Percentiles rank a stretch among this genome's conserved stretches.
These are phyloP conservation scores for Melipona bicolor DNA, from an alignment of 2,888 invertebrate species.

Conservation along the genomic window DNA sequence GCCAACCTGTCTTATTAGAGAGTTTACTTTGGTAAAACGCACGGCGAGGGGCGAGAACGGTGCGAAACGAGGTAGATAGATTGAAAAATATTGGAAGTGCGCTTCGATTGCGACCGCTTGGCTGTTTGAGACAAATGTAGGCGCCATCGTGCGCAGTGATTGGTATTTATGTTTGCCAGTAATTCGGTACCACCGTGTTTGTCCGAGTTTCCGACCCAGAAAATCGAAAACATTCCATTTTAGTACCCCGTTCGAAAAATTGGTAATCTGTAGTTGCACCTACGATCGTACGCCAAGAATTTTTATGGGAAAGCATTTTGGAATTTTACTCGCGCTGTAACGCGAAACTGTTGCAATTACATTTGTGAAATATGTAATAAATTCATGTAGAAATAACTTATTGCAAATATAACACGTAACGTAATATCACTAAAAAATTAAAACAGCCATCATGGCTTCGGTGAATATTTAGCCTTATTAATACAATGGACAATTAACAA, in stretches of 20 bases:
- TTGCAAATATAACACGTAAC: too few relatives aligned
- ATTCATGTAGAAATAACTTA: too few relatives aligned
- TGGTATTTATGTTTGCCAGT: conserved; percentile 2
- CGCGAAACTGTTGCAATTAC: too few relatives aligned
- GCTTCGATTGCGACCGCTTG: neutral
- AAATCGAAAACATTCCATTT: neutral
- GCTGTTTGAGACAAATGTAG: conserved; percentile 6
- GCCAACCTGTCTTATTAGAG: neutral
- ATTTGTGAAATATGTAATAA: too few relatives aligned
- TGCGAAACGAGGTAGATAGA: neutral
- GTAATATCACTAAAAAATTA: too few relatives aligned
- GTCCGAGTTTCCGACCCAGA: neutral
- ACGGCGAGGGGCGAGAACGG: neutral
- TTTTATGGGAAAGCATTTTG: too few relatives aligned
- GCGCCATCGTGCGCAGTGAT: neutral
- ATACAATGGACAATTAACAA: too few relatives aligned
- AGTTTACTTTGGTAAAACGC: neutral
- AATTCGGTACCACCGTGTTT: neutral
- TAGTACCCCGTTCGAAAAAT: neutral
- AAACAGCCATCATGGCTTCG: too few relatives aligned
- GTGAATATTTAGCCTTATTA: too few relatives aligned
- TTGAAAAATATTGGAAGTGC: conserved; percentile 30
- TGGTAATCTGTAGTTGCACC: neutral
- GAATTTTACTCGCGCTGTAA: too few relatives aligned
- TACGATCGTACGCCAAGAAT: neutral